Percentiles rank a stretch among this genome's conserved stretches.
These are phyloP conservation scores for Ibycter americanus DNA, from an alignment of 2,797 vertebrate genomes.

Conservation along the genomic window DNA sequence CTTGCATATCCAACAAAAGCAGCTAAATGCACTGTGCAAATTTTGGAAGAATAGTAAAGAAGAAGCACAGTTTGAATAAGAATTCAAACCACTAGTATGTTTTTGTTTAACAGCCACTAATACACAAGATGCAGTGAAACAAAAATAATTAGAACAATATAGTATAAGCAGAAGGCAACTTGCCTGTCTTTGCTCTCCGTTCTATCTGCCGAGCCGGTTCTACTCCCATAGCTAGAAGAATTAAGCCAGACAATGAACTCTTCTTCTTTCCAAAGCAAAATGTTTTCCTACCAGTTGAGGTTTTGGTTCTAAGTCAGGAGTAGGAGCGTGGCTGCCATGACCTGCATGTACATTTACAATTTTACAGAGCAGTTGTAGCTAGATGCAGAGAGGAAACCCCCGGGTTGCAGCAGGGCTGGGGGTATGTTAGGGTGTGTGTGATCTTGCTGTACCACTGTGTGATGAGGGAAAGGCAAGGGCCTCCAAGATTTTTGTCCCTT, in stretches of 20 bases:
- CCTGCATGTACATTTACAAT: background rate
- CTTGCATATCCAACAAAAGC: background rate
- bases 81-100: background rate
- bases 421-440: background rate
- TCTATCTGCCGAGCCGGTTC: background rate
- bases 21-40: background rate
- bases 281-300: background rate
- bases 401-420: too few relatives aligned
- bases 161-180: background rate
- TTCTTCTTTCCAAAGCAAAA: background rate
- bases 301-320: background rate
- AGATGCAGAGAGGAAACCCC: background rate
- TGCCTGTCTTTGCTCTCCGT: background rate
- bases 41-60: background rate
- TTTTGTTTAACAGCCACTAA: background rate
- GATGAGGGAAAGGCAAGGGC: background rate
- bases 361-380: background rate
- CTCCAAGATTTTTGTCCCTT: background rate
- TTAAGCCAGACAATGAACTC: background rate
- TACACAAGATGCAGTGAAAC: background rate
- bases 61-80: background rate
- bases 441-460: accelerated
- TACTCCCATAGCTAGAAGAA: background rate
- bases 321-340: background rate
- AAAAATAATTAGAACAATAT: background rate